Evolutionary conservation across 2,113 vertebrate species (phyloP).

Genomic region (Oreotrochilus melanogaster): DNA sequence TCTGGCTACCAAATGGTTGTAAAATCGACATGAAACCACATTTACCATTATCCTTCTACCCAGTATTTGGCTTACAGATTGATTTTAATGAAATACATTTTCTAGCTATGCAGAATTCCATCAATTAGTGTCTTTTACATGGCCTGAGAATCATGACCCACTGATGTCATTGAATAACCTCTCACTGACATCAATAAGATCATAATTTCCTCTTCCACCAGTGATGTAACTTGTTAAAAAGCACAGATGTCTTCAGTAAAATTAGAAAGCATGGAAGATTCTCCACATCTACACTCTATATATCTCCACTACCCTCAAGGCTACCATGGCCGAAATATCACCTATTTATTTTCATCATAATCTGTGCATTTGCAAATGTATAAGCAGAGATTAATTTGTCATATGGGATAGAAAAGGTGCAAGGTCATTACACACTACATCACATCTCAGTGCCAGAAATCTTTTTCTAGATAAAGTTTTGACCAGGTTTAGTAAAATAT

Average conservation of each 20-base stretch:
- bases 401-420: neutral
- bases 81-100: neutral
- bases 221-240: neutral
- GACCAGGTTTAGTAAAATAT: conserved; percentile 51
- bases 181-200: neutral
- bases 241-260: neutral
- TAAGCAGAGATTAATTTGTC: neutral
- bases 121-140: neutral
- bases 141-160: neutral
- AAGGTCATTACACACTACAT: neutral
- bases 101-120: neutral
- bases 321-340: neutral
- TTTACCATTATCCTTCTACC: neutral
- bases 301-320: neutral
- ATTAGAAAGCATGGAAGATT: neutral
- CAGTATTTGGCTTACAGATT: neutral
- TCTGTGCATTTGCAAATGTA: neutral
- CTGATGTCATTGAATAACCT: neutral
- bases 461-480: neutral
- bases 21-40: neutral
- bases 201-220: neutral
- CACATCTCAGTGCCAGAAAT: neutral
- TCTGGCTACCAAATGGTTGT: neutral
- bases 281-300: neutral
- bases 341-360: neutral